Conservation (phyloP, 2,113 vertebrate genomes). For the Phrynosoma blainvillii region DNA sequence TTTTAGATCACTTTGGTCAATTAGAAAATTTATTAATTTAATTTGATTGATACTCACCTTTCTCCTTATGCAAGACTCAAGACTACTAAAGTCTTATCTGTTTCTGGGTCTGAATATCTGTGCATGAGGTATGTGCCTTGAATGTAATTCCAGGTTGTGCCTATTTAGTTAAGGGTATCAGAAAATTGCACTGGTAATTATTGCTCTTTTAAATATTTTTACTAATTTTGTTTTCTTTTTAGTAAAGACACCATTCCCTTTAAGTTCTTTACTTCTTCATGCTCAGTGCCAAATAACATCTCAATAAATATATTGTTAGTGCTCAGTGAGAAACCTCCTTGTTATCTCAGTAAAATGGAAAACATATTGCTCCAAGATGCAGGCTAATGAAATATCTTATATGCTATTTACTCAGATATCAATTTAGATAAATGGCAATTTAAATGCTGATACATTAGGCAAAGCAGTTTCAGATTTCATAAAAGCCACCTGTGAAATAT, state of each 20-base stretch:
- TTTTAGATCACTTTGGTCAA: background rate
- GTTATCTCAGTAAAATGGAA: slow-evolving; percentile 27
- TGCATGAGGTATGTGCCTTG: background rate
- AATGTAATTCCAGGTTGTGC: background rate
- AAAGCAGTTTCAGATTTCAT: background rate
- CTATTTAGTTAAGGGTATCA: background rate
- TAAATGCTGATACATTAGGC: slow-evolving; percentile 5
- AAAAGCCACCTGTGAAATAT: background rate
- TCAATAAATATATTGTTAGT: slow-evolving; percentile 26
- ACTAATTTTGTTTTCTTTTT: background rate
- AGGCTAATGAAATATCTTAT: background rate
- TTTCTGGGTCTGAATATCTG: background rate
- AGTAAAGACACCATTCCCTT: background rate
- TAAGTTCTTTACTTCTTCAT: background rate
- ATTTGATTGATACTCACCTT: too few relatives aligned
- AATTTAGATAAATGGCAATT: slow-evolving; percentile 8
- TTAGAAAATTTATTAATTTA: background rate
- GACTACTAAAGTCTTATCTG: background rate
- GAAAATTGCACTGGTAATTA: background rate
- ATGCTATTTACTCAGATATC: background rate
- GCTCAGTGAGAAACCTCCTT: slow-evolving; percentile 8
- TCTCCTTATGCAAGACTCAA: background rate
- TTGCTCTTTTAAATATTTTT: background rate
- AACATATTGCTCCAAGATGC: background rate
- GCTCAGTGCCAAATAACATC: slow-evolving; percentile 2